Conservation (phyloP, 2,888 invertebrate genomes). For the Plebejus anna region DNA sequence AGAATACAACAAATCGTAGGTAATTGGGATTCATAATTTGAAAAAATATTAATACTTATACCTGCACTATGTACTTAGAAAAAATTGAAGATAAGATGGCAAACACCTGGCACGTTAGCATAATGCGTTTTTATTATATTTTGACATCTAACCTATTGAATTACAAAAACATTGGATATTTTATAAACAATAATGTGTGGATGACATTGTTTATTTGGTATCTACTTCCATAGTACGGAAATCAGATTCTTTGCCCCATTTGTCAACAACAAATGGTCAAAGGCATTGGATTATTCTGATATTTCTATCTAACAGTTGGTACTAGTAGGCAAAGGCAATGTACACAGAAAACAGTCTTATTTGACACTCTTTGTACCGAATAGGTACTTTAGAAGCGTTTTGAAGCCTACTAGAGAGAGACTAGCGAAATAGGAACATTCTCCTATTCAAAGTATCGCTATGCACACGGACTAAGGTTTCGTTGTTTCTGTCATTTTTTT, state of each 20-base stretch:
- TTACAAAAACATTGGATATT: not conserved
- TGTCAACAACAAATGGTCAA: too few species aligned
- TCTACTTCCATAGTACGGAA: too few species aligned
- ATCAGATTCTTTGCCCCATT: too few species aligned
- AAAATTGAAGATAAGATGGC: not conserved
- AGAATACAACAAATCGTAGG: not conserved
- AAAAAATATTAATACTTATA: too few species aligned
- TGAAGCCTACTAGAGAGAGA: not conserved
- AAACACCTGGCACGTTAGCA: not conserved
- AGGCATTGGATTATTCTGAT: too few species aligned
- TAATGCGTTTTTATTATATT: not conserved
- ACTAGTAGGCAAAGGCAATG: not conserved
- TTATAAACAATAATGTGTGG: not conserved
- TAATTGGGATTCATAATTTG: not conserved
- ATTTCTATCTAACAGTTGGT: too few species aligned
- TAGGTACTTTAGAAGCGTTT: not conserved
- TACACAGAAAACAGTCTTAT: slow-evolving; percentile 2
- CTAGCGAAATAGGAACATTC: slow-evolving; percentile 9
- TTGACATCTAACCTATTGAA: not conserved
- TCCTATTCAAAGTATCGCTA: slow-evolving; percentile 8
- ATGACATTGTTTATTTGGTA: not conserved
- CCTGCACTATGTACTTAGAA: not conserved
- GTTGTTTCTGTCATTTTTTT: not conserved
- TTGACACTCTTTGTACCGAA: slow-evolving; percentile 5
- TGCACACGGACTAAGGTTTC: not conserved